Percentiles rank a stretch among this genome's conserved stretches.
phyloP scores from a whole-genome alignment of 2,113 vertebrate genomes.

The Perognathus longimembris region DNA sequence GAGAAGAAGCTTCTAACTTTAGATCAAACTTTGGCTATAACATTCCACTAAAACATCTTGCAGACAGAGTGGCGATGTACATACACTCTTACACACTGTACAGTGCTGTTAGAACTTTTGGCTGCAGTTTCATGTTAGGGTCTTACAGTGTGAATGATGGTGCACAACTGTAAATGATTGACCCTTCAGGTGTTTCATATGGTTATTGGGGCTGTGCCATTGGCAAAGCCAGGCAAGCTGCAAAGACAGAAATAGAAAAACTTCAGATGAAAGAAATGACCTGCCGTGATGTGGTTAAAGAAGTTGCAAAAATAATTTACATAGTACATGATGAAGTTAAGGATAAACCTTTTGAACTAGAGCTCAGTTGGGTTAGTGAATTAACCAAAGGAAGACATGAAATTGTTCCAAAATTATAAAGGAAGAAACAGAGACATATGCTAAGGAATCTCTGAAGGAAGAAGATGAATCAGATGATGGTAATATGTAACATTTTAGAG shows the following conservation, averaged over 20 bases:
- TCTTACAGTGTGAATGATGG: no score
- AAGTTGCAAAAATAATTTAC: no score
- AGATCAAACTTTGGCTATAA: no score
- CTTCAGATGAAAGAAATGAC: neutral
- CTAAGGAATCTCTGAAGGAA: neutral
- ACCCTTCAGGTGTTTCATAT: slow-evolving; percentile 94
- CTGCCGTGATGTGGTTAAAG: no score
- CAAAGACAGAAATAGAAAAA: neutral
- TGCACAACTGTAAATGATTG: slow-evolving; percentile 94
- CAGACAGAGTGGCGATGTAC: slow-evolving; percentile 98
- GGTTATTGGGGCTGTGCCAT: slow-evolving; percentile 95
- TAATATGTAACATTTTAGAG: no score
- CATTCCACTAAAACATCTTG: slow-evolving; percentile 94
- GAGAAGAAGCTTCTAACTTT: no score
- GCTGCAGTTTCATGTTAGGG: slow-evolving; percentile 90
- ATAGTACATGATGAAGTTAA: rapidly evolving
- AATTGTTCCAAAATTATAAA: no score
- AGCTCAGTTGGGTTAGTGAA: neutral
- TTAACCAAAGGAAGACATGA: no score
- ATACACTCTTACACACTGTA: slow-evolving; percentile 97
- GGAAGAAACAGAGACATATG: no score
- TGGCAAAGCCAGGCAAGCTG: neutral
- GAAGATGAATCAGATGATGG: neutral
- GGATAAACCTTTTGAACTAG: neutral
- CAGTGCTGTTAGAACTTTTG: slow-evolving; percentile 87